These are phyloP conservation scores for Drosophila diplacantha DNA, from an alignment of 2,888 invertebrate species.

Conservation along the genomic window DNA sequence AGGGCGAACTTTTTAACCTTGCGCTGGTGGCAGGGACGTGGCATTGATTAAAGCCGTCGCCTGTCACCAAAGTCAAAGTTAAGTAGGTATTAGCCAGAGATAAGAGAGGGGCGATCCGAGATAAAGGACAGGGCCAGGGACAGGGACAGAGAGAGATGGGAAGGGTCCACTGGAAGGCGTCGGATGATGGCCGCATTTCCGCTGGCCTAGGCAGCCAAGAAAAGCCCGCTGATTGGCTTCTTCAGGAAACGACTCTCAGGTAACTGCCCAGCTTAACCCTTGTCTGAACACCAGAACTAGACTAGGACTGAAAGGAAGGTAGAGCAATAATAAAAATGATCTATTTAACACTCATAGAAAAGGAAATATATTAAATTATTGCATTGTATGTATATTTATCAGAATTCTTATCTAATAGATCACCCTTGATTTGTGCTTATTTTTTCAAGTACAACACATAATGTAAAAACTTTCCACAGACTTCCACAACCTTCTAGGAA, in stretches of 20 bases:
- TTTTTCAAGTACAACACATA: background rate
- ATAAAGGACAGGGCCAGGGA: slow-evolving; percentile 1
- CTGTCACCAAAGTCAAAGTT: slow-evolving; percentile 69
- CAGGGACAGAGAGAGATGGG: background rate
- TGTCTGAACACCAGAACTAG: background rate
- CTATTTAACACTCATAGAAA: background rate
- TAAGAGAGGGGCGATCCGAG: slow-evolving; percentile 8
- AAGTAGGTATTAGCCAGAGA: slow-evolving; percentile 59
- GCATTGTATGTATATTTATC: background rate
- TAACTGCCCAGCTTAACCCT: slow-evolving; percentile 24
- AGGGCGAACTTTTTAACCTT: slow-evolving; percentile 54
- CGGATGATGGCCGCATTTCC: slow-evolving; percentile 39
- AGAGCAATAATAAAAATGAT: background rate
- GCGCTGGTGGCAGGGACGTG: slow-evolving; percentile 35
- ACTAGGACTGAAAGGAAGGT: no score
- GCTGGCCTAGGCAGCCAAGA: slow-evolving; percentile 44
- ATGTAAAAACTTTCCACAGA: background rate
- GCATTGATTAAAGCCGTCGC: slow-evolving; percentile 61
- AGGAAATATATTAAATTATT: no score
- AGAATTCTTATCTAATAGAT: background rate
- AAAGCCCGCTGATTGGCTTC: slow-evolving; percentile 59
- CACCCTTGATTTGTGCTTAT: background rate
- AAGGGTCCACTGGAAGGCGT: slow-evolving; percentile 15
- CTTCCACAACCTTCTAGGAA: background rate
- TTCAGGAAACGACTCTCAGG: slow-evolving; percentile 17